Evolutionary conservation across 2,888 invertebrate genomes (phyloP).

Genomic region (Lysandra bellargus): DNA sequence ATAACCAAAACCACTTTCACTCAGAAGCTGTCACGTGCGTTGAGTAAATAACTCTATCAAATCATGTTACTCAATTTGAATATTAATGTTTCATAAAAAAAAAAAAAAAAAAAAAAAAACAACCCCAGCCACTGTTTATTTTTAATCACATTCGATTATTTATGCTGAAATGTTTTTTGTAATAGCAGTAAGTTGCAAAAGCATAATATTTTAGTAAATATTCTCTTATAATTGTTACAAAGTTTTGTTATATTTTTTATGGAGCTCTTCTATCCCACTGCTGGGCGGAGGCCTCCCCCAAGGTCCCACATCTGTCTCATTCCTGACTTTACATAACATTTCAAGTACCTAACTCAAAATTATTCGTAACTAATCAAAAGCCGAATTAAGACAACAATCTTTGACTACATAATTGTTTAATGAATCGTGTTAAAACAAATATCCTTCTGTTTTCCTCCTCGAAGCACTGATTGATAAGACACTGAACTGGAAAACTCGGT

Average conservation of each 20-base stretch:
- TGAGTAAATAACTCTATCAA: slow-evolving; percentile 1
- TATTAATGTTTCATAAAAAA: background rate
- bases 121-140: background rate
- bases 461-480: slow-evolving; percentile 4
- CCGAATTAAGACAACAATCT: background rate
- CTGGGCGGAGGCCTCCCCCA: no score
- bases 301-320: no score
- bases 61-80: background rate
- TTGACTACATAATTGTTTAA: slow-evolving; percentile 2
- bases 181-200: background rate
- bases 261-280: no score
- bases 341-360: background rate
- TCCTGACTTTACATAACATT: background rate
- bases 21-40: background rate
- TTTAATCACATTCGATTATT: no score
- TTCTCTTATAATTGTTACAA: no score
- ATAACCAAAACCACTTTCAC: slow-evolving; percentile 25
- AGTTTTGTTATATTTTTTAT: no score
- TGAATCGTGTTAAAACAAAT: background rate
- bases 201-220: no score
- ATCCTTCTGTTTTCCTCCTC: background rate
- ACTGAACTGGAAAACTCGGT: slow-evolving; percentile 8
- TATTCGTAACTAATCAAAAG: background rate
- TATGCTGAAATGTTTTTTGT: background rate
- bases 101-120: background rate